Evolutionary conservation across 2,113 vertebrate genomes (phyloP).

Genomic region (Helogale parvula): DNA sequence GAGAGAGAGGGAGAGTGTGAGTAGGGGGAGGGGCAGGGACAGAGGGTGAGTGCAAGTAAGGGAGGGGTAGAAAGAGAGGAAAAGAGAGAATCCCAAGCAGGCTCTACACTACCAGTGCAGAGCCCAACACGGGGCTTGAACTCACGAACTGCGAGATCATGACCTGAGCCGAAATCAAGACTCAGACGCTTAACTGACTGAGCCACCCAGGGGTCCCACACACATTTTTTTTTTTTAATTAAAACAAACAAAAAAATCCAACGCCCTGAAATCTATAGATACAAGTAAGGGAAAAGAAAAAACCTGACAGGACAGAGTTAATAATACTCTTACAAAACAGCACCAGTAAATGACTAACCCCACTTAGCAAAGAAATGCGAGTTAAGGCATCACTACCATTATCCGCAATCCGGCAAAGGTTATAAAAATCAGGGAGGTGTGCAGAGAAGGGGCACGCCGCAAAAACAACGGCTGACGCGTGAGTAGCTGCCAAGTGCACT

Average conservation of each 20-base stretch:
- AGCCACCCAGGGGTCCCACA: too few relatives aligned
- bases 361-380: not conserved
- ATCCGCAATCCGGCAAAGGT: not conserved
- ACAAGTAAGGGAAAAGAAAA: not conserved
- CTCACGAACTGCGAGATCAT: too few relatives aligned
- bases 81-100: too few relatives aligned
- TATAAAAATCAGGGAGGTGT: not conserved
- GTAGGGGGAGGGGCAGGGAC: too few relatives aligned
- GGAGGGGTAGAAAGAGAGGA: too few relatives aligned
- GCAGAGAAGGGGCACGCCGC: not conserved
- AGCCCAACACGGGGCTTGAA: too few relatives aligned
- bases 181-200: too few relatives aligned
- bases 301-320: not conserved
- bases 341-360: not conserved
- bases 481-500: not conserved
- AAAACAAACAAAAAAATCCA: not conserved
- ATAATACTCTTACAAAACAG: not conserved
- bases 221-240: not conserved
- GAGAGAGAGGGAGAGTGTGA: too few relatives aligned
- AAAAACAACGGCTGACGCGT: not conserved
- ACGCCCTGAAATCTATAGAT: not conserved
- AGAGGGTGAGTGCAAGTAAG: too few relatives aligned
- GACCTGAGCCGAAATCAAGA: too few relatives aligned
- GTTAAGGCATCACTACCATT: not conserved
- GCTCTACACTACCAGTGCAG: too few relatives aligned